A percentile compares a stretch with the other conserved stretches of the same genome.
Evolutionary conservation across 2,113 vertebrate species (phyloP).

Genomic region (Caretta caretta): DNA sequence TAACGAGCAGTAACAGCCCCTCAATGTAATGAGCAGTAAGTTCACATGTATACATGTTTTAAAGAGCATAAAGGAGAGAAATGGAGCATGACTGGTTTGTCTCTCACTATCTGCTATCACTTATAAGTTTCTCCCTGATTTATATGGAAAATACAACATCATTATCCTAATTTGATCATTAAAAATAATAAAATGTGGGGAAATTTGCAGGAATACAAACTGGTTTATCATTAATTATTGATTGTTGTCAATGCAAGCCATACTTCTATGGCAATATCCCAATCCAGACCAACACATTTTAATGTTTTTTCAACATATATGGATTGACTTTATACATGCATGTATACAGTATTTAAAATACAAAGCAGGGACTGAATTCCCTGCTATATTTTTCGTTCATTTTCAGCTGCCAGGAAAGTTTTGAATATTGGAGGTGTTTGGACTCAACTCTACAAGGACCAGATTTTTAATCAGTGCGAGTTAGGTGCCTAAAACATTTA

Average conservation of each 20-base stretch:
- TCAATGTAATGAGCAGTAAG: not conserved
- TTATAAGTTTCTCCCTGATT: not conserved
- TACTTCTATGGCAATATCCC: not conserved
- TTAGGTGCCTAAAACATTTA: not conserved
- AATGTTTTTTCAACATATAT: not conserved
- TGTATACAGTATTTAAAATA: not conserved
- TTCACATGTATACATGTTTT: rapidly evolving
- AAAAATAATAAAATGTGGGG: no score
- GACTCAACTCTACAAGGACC: not conserved
- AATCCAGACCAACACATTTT: not conserved
- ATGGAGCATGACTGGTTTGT: not conserved
- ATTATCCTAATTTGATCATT: no score
- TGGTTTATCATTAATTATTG: not conserved
- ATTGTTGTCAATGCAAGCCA: not conserved
- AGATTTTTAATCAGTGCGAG: not conserved
- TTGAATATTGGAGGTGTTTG: not conserved
- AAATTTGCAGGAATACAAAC: not conserved
- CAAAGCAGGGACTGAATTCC: rapidly evolving
- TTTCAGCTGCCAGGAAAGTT: rapidly evolving
- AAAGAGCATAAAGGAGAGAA: rapidly evolving
- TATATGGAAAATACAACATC: not conserved
- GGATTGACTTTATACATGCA: not conserved
- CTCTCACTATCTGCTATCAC: not conserved
- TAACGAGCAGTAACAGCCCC: not conserved
- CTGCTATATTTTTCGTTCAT: not conserved